Evolutionary conservation across 2,888 invertebrate genomes (phyloP), one percentile per base, ranked within the genome.

Genomic region (Andrena trimmerana): DNA sequence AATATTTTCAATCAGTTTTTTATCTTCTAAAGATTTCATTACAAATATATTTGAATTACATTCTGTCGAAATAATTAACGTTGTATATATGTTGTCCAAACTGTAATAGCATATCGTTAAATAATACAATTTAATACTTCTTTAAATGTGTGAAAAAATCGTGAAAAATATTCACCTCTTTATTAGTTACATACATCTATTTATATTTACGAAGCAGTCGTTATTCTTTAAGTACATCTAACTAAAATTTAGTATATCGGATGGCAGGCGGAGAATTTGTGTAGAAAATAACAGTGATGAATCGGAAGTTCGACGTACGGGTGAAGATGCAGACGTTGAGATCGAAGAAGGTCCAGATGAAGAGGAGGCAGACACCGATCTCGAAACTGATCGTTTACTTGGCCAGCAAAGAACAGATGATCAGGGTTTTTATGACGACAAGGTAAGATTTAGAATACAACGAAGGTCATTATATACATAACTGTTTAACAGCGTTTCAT

Each of bases 361-460:
- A 52, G 97, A 97, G 93, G 98, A 98, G 94, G 98, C 98, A 33
- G 99, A 99, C 92, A 99, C 99, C 0, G 99, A 99, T 94, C 96
- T 99, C 89, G 99, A 99, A 95, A 99, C 99, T n/a, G 99, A 99
- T 94, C 96, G 99, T 90, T 95, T 99, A 83, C 95, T 99, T 81
- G 99, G 99, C 24, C 99, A 99, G 93, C 99, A 99, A 94, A 95
- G 98, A 88, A 97, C 98, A n/a, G 98, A 98, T 90, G 98, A 98
- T 94, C 97, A 98, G 94, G 98, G 98, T 80, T 98, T 98, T 94
- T 98, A 97, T 90, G 98, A 98, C 91, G 98, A 98, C 88, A 98
- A 98, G 95, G 97, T 97, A 91, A 82, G 71, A n/a, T 24, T 60
- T 54, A 33, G 27, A 54, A 31, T 62, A 50, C 20, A n/a, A 50